A percentile compares a stretch with the other conserved stretches of the same genome.
These are phyloP conservation scores for Hypothenemus hampei DNA, from an alignment of 1,140 invertebrate species.

Conservation along the genomic window DNA sequence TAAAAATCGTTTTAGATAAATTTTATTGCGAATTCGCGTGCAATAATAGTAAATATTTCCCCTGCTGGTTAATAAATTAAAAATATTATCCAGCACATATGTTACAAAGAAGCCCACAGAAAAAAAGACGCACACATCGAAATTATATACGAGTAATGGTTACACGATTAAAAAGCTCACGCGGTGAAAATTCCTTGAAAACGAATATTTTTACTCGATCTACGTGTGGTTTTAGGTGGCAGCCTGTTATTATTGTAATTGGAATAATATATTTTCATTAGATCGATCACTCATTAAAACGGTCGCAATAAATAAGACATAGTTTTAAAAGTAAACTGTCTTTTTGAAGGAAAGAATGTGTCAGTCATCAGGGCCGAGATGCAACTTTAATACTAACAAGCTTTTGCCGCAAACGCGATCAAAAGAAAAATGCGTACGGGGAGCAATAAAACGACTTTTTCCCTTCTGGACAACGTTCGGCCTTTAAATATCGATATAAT, in stretches of 20 bases:
- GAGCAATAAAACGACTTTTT: too few species aligned
- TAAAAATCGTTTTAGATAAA: too few species aligned
- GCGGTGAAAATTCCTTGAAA: constrained; percentile 12
- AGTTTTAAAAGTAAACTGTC: constrained; percentile 11
- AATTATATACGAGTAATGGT: neutral
- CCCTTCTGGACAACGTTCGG: too few species aligned
- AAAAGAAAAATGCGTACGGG: too few species aligned
- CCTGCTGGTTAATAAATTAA: too few species aligned
- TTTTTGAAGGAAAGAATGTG: constrained; percentile 1
- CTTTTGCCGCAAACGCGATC: too few species aligned
- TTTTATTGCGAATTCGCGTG: too few species aligned
- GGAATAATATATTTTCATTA: constrained; percentile 8
- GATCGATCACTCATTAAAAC: constrained; percentile 6
- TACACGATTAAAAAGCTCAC: constrained; percentile 13
- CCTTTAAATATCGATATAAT: too few species aligned
- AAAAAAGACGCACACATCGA: neutral
- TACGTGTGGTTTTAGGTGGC: constrained; percentile 13
- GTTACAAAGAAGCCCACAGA: too few species aligned
- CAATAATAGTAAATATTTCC: too few species aligned
- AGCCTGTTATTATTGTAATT: constrained; percentile 18
- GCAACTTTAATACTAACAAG: neutral
- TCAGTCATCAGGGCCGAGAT: constrained; percentile 4
- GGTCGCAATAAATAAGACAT: constrained; percentile 9
- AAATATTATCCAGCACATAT: too few species aligned
- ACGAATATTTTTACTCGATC: constrained; percentile 3